Conservation (phyloP, 2,113 vertebrate genomes). For the Sebastes schlegelii region DNA sequence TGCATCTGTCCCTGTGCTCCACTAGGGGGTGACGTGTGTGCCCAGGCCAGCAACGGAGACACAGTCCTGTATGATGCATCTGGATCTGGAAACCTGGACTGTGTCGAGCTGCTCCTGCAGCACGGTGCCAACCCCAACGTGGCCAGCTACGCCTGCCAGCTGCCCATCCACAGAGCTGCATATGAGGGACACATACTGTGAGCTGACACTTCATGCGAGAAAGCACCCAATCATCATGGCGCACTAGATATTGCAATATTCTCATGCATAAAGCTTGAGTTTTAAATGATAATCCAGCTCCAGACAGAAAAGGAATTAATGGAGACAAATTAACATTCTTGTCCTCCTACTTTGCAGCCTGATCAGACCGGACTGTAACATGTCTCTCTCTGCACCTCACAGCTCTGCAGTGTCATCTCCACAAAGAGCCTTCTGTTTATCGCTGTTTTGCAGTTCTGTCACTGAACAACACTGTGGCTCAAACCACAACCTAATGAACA, state of each 20-base stretch:
- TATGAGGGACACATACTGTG: constrained; percentile 91
- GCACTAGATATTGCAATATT: not conserved
- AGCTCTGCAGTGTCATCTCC: constrained; percentile 49
- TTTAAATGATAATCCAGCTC: constrained; percentile 14
- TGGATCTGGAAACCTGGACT: constrained; percentile 88
- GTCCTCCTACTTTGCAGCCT: constrained; percentile 27
- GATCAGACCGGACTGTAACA: constrained; percentile 20
- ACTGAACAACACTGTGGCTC: constrained; percentile 51
- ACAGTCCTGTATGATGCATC: constrained; percentile 89
- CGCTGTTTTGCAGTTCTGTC: constrained; percentile 50
- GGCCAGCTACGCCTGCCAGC: constrained; percentile 85
- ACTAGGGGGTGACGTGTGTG: constrained; percentile 87
- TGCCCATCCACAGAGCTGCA: constrained; percentile 90
- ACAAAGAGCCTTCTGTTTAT: constrained; percentile 70
- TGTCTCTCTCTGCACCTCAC: constrained; percentile 34
- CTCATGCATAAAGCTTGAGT: constrained; percentile 10
- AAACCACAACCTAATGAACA: constrained; percentile 63
- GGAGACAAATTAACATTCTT: constrained; percentile 41
- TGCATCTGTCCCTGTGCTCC: constrained; percentile 37
- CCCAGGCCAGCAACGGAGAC: constrained; percentile 86
- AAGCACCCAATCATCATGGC: not conserved
- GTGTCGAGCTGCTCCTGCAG: constrained; percentile 86
- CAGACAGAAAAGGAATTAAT: not conserved
- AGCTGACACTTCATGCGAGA: constrained; percentile 62
- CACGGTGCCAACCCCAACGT: constrained; percentile 88